Conservation (phyloP, 2,113 vertebrate species). For the Pluvianellus socialis region DNA sequence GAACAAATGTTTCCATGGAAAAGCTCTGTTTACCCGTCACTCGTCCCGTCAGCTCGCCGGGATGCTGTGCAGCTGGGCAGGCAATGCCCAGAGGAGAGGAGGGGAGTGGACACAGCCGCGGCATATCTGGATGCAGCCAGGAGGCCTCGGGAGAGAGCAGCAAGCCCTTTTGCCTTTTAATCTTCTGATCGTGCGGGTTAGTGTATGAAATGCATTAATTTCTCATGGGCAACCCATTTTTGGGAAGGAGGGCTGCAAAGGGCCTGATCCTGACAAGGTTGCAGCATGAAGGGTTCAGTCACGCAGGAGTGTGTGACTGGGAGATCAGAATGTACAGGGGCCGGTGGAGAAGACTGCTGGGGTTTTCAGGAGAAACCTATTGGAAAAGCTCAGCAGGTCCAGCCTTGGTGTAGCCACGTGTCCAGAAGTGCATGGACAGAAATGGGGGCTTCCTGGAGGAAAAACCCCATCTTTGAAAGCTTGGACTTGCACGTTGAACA, state of each 20-base stretch:
- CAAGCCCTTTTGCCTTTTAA: neutral
- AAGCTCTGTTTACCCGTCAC: neutral
- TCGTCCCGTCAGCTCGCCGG: neutral
- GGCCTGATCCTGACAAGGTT: neutral
- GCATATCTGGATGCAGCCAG: neutral
- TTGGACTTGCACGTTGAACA: accelerated
- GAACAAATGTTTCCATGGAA: constrained; percentile 41
- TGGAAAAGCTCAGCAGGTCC: neutral
- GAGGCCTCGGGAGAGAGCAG: neutral
- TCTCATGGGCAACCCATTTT: accelerated
- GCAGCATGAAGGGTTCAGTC: neutral
- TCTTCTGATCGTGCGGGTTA: neutral
- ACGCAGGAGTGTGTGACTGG: accelerated
- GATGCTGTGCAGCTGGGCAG: constrained; percentile 24
- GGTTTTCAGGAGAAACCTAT: neutral
- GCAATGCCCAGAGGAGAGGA: neutral
- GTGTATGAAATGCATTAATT: neutral
- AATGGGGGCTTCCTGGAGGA: accelerated
- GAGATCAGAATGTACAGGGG: accelerated
- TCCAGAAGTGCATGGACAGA: accelerated
- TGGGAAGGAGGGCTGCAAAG: neutral
- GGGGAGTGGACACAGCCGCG: neutral
- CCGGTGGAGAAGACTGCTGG: accelerated
- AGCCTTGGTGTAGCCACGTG: accelerated
- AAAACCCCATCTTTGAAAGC: neutral